A percentile compares a stretch with the other conserved stretches of the same genome.
Evolutionary conservation across 2,797 vertebrate genomes (phyloP).

Genomic region (Microhierax caerulescens): DNA sequence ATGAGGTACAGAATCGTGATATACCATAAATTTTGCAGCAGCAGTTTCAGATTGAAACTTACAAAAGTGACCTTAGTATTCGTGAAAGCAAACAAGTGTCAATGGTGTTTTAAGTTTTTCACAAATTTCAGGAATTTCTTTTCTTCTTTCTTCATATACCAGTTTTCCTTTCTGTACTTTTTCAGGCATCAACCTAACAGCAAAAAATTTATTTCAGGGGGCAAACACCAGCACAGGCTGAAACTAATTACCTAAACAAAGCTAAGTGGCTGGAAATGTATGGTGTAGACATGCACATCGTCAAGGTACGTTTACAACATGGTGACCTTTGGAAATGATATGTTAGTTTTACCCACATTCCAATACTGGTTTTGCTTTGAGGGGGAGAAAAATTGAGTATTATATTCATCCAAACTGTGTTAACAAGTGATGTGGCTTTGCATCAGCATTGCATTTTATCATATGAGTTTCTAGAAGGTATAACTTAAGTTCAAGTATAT

Average conservation of each 20-base stretch:
- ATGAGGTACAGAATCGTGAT: neutral
- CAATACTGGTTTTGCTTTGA: neutral
- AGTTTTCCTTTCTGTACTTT: neutral
- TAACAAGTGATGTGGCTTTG: neutral
- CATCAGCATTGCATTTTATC: neutral
- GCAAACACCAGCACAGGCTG: conserved; percentile 93
- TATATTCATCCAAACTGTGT: neutral
- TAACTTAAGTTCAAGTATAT: neutral
- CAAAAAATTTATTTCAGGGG: conserved; percentile 81
- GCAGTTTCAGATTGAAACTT: neutral
- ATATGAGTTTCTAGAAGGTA: neutral
- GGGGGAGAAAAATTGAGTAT: neutral
- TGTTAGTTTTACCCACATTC: neutral
- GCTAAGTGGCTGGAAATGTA: conserved; percentile 99
- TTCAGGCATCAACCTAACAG: conserved; percentile 17
- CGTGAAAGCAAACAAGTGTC: neutral
- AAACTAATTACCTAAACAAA: conserved; percentile 98
- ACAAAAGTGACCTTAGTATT: neutral
- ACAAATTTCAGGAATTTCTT: neutral
- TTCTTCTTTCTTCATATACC: neutral
- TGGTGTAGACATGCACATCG: conserved; percentile 98
- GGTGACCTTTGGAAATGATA: neutral
- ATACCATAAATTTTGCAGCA: neutral
- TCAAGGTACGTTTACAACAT: conserved; percentile 82
- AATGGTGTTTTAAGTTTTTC: neutral